Conservation (phyloP, 2,888 invertebrate species). For the Polydesmus complanatus region DNA sequence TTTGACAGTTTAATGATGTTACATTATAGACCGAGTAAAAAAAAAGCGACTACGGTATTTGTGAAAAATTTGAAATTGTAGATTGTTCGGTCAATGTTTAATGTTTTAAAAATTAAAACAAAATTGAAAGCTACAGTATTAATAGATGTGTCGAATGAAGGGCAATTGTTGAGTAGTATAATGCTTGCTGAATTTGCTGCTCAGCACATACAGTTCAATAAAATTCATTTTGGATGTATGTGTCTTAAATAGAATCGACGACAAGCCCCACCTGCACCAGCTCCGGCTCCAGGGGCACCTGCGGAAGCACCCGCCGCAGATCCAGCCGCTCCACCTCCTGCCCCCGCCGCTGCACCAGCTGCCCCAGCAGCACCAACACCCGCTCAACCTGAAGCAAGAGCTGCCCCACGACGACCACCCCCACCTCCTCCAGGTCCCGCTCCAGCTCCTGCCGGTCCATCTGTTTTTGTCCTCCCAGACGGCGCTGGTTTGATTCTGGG, state of each 20-base stretch:
- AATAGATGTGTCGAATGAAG: too few species aligned
- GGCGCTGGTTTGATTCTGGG: slow-evolving; percentile 15
- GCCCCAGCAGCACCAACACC: slow-evolving; percentile 1
- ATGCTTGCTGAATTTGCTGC: too few species aligned
- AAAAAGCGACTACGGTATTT: too few species aligned
- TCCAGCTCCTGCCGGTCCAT: slow-evolving; percentile 6
- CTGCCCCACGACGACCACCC: slow-evolving; percentile 3
- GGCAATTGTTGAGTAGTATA: too few species aligned
- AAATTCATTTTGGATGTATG: too few species aligned
- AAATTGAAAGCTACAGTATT: too few species aligned
- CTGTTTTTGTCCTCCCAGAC: slow-evolving; percentile 12
- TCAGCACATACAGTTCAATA: too few species aligned
- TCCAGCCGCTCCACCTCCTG: slow-evolving; percentile 5
- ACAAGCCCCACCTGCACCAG: slow-evolving; percentile 4
- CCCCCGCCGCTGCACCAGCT: slow-evolving; percentile 6
- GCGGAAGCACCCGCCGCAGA: neutral
- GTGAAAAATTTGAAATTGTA: too few species aligned
- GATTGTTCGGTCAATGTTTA: too few species aligned
- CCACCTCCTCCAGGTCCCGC: neutral
- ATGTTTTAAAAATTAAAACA: too few species aligned
- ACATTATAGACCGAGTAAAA: too few species aligned
- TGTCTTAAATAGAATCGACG: slow-evolving; percentile 9
- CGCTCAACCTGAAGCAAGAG: slow-evolving; percentile 4
- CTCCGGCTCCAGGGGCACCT: slow-evolving; percentile 1
- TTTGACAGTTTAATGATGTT: too few species aligned